Evolutionary conservation across 2,113 vertebrate genomes (phyloP).

Genomic region (Neogobius melanostomus): DNA sequence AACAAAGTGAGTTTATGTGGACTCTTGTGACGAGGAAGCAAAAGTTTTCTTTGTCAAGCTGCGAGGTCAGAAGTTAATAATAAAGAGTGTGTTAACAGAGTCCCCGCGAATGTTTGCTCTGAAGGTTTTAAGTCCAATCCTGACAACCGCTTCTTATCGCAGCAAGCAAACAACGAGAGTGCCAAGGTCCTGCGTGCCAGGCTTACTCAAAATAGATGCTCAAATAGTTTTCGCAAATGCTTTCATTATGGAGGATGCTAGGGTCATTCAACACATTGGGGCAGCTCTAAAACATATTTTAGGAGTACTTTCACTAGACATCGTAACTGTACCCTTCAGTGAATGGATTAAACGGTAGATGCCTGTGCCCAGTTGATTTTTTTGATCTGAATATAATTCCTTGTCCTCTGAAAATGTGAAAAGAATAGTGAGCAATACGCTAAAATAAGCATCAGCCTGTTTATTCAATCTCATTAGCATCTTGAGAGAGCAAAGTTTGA

Average conservation of each 20-base stretch:
- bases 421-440: constrained; percentile 36
- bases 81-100: neutral
- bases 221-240: constrained; percentile 38
- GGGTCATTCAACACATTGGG: constrained; percentile 28
- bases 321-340: too few species aligned
- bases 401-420: constrained; percentile 44
- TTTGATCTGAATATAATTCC: constrained; percentile 16
- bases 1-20: neutral
- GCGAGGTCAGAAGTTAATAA: neutral
- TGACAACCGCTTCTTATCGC: neutral
- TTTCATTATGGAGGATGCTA: constrained; percentile 38
- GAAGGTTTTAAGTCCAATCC: constrained; percentile 11
- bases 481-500: constrained; percentile 20
- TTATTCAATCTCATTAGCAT: constrained; percentile 51
- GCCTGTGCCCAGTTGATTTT: constrained; percentile 1
- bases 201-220: constrained; percentile 29
- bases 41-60: constrained; percentile 1
- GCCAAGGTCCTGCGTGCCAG: constrained; percentile 16
- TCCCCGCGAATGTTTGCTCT: constrained; percentile 13
- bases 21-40: constrained; percentile 5
- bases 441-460: constrained; percentile 39
- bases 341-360: neutral
- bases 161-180: constrained; percentile 7
- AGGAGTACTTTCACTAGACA: too few species aligned
- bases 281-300: neutral